Conservation (phyloP, 2,797 vertebrate genomes). For the Erpetoichthys calabaricus region DNA sequence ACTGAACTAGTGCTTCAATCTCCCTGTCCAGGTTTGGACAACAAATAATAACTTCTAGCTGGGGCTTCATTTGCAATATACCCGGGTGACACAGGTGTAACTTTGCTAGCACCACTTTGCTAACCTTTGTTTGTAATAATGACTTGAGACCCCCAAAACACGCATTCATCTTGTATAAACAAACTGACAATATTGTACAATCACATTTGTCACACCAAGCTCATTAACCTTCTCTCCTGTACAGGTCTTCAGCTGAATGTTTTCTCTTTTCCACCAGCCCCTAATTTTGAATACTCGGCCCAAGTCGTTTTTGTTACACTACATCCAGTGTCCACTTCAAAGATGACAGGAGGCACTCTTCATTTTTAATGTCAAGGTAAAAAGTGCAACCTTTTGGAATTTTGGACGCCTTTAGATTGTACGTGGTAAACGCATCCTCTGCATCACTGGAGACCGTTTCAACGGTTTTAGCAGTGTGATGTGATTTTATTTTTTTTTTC, state of each 20-base stretch:
- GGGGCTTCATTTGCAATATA: constrained; percentile 16
- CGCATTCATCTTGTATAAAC: constrained; percentile 8
- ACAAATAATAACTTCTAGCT: constrained; percentile 11
- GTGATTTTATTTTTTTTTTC: not conserved
- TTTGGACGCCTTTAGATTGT: constrained; percentile 4
- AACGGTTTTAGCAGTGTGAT: not conserved
- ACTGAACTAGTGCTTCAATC: constrained; percentile 8
- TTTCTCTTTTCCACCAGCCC: not conserved
- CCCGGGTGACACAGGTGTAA: constrained; percentile 10
- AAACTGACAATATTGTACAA: constrained; percentile 3
- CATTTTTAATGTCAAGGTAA: constrained; percentile 6
- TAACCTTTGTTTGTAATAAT: constrained; percentile 6
- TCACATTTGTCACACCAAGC: constrained; percentile 5
- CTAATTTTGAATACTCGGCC: not conserved
- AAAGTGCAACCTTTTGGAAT: not conserved
- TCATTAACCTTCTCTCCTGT: constrained; percentile 3
- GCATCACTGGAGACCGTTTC: constrained; percentile 2
- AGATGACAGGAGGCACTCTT: not conserved
- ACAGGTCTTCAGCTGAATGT: constrained; percentile 8
- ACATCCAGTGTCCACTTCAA: constrained; percentile 10
- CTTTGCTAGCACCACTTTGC: not conserved
- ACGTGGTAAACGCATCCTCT: constrained; percentile 3
- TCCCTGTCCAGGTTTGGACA: constrained; percentile 7
- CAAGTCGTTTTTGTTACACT: constrained; percentile 10
- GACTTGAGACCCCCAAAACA: constrained; percentile 7